Evolutionary conservation across 1,140 invertebrate species (phyloP).

Genomic region (Heliconius congener): DNA sequence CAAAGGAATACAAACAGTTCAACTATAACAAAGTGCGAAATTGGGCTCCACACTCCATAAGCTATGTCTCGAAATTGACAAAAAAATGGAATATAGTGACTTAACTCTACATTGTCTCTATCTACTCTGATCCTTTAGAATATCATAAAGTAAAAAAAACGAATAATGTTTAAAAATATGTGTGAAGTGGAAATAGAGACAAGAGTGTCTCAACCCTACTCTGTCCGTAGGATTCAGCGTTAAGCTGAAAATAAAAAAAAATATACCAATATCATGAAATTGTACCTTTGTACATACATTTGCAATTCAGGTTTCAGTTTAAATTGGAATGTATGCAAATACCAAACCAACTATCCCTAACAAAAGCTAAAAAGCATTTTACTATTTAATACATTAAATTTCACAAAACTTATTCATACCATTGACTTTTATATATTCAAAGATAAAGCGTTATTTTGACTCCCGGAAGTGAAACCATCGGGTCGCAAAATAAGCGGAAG

Average conservation of each 20-base stretch:
- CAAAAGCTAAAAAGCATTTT: not conserved
- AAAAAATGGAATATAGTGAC: no score
- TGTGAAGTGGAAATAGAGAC: no score
- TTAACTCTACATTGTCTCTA: no score
- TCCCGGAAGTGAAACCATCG: constrained; percentile 14
- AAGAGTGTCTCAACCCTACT: no score
- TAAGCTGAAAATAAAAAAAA: not conserved
- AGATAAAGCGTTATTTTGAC: constrained; percentile 15
- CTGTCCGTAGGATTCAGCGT: not conserved
- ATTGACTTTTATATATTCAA: constrained; percentile 4
- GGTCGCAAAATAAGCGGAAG: constrained; percentile 17
- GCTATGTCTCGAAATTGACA: no score
- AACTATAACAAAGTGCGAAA: no score
- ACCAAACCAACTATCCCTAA: not conserved
- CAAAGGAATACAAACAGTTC: no score
- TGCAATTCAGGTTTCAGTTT: not conserved
- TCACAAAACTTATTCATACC: constrained; percentile 10
- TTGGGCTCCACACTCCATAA: no score
- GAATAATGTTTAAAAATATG: no score
- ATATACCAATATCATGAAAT: not conserved
- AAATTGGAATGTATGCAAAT: not conserved
- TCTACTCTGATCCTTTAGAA: no score
- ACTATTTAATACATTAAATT: not conserved
- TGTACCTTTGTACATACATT: not conserved
- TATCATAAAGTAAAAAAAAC: no score